These are phyloP conservation scores for Genyomyrus donnyi DNA, from an alignment of 2,113 vertebrate genomes.

Conservation along the genomic window DNA sequence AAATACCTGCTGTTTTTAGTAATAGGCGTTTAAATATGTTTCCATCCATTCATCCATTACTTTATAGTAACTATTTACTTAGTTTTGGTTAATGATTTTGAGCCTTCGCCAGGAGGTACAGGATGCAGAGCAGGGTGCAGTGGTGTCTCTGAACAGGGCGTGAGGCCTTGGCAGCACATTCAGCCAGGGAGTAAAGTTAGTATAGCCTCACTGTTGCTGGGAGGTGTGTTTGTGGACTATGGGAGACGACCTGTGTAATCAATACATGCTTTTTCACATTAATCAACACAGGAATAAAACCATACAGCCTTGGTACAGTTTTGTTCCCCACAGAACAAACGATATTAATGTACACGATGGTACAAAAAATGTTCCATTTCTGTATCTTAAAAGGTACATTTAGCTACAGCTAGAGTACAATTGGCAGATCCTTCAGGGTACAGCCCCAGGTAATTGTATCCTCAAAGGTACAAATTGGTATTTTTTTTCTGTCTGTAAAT, in stretches of 20 bases:
- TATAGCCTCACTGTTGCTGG: background rate
- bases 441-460: background rate
- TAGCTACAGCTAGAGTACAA: background rate
- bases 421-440: background rate
- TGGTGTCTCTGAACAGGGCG: background rate
- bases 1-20: background rate
- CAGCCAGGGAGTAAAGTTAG: background rate
- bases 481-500: background rate
- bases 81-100: background rate
- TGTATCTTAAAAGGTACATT: background rate
- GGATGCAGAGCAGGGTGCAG: background rate
- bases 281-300: background rate
- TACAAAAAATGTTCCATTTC: background rate
- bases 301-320: background rate
- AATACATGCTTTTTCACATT: background rate
- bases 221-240: background rate
- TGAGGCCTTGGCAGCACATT: background rate
- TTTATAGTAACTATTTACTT: background rate
- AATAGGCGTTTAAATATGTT: background rate
- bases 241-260: background rate
- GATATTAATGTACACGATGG: background rate
- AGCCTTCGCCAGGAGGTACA: background rate
- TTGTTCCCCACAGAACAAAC: background rate
- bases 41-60: background rate
- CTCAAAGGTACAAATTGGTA: background rate